Evolutionary conservation across 2,113 vertebrate genomes (phyloP).

Genomic region (Zosterops lateralis): DNA sequence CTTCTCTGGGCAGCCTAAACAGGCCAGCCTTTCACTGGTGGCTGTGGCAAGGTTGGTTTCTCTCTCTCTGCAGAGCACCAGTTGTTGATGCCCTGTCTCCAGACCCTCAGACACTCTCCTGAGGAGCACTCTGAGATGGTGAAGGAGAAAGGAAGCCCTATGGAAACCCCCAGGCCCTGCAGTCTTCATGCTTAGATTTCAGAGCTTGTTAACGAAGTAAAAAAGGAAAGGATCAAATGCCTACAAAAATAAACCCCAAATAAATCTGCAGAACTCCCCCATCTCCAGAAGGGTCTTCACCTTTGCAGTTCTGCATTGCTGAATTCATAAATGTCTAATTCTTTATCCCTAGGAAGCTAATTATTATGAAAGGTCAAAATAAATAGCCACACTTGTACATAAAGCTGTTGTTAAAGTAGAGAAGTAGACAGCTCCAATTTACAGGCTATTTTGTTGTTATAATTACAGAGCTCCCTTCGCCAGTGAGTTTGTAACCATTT

Average conservation of each 20-base stretch:
- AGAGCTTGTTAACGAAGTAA: not conserved
- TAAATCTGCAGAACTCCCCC: constrained; percentile 26
- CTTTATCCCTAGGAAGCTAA: constrained; percentile 53
- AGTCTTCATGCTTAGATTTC: not conserved
- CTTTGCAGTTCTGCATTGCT: constrained; percentile 20
- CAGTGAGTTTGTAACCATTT: constrained; percentile 34
- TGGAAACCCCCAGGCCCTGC: not conserved
- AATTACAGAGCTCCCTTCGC: constrained; percentile 61
- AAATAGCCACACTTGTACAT: constrained; percentile 29
- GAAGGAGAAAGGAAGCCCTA: not conserved
- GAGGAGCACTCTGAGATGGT: not conserved
- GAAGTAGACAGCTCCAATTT: constrained; percentile 55
- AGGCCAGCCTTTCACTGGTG: not conserved
- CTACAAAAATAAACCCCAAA: not conserved
- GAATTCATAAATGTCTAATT: constrained; percentile 40
- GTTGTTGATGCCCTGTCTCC: not conserved
- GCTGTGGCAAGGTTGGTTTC: not conserved
- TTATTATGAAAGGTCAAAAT: constrained; percentile 66
- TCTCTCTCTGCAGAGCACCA: not conserved
- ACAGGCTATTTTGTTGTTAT: constrained; percentile 65
- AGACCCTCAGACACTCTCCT: not conserved
- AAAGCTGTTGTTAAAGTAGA: constrained; percentile 39
- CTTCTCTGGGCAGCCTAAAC: not conserved
- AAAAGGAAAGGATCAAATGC: not conserved
- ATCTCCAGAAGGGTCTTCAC: constrained; percentile 31